Evolutionary conservation across 2,888 invertebrate genomes (phyloP), one percentile per base, ranked within the genome.

Genomic region (Drosophila nigricruria): DNA sequence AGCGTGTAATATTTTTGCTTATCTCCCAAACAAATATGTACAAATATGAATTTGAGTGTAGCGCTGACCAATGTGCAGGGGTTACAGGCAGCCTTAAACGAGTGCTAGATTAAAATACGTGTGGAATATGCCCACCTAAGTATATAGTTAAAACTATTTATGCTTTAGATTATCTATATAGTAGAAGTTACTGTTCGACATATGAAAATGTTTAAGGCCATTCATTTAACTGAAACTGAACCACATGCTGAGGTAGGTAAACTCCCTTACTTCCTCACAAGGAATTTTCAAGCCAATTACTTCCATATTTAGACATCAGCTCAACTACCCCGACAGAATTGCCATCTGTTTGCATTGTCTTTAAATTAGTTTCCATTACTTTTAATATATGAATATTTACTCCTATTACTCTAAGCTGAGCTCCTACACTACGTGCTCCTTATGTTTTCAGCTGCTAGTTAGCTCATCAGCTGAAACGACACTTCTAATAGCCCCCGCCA

Each of bases 1-100:
- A 90, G 86, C 84, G 87, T 87, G 90, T 88, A 90, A 87, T 83
- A 83, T 88, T 88, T 88, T 76, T 73, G 77, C 88, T 88, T 86
- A 83, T 77, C 83, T 77, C 45, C 54, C 67, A 79, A 85, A 58
- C 86, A 86, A 86, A 89, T 86, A 88, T 85, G 89, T 80, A 89
- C 90, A 89, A 86, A 86, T 86, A 88, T 81, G 79, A 82, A 79
- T 80, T 78, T 87, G 53, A 87, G 80, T 82, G 76, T 47, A 72
- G 58, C 16, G 40, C 25, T 20, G 40, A 57, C 30, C 45, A 40
- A 25, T 50, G 18, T 5, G n/a, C 12, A 18, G 8, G 12, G 16
- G 2, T 5, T 9, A 18, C 0, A 1, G 4, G n/a, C 5, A 9
- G 20, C 16, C n/a, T 5, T 8, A 1, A 36, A 14, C 56, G 66